Evolutionary conservation across 2,113 vertebrate genomes (phyloP), one percentile per base, ranked within the genome.

Genomic region (Rhizomys pruinosus): DNA sequence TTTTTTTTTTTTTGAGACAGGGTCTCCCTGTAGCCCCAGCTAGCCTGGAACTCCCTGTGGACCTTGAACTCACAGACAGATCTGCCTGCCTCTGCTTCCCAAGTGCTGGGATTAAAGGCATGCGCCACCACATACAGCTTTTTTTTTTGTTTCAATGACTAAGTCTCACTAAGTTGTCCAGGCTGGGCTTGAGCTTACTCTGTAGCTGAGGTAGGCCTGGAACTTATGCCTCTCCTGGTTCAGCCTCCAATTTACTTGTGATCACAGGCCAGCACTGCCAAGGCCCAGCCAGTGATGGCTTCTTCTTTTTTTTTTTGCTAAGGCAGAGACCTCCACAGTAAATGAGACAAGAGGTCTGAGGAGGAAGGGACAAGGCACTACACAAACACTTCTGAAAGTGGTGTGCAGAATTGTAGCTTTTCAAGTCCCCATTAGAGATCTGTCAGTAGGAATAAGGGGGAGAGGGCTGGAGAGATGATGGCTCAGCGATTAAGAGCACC

Each of bases 281-380:
- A n/a, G 81, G 63, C 42, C 29, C 17, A 73, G 44, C 61, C 47
- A n/a, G 37, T 37, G 16, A 17, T n/a, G n/a, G n/a, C n/a, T n/a
- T n/a, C n/a, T n/a, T n/a, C 69, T 85, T 90, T n/a, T 73, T 17
- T 94, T 93, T 92, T 52, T 69, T 17, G 5, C 25, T 34, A 10
- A 72, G 55, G n/a, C 20, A 5, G 20, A 39, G 44, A 27, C n/a
- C 78, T 81, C 27, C 44, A 37, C 66, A 71, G 44, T 11, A 9
- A 78, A 22, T 42, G 64, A 71, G 59, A 74, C 20, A 66, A 74
- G n/a, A 34, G 8, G 6, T 66, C 64, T 84, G 59, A 93, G 71
- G 76, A n/a, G n/a, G n/a, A n/a, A 86, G 39, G 23, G 25, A 52
- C 32, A 63, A 73, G n/a, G 69, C 27, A 20, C 25, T 52, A 82